A percentile compares a stretch with the other conserved stretches of the same genome.
Conservation (phyloP, 2,888 invertebrate species). For the Rhingia campestris region DNA sequence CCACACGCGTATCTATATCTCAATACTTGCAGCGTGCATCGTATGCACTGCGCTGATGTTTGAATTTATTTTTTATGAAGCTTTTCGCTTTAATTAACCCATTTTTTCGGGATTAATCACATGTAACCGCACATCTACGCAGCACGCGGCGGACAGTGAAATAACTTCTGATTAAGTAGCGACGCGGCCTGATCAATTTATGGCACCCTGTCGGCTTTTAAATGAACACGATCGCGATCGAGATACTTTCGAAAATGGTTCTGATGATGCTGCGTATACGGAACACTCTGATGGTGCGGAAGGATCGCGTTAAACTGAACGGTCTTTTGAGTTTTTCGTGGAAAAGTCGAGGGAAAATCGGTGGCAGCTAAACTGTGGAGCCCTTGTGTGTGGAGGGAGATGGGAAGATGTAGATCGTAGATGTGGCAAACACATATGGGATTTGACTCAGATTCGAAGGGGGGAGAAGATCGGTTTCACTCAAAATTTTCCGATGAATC, state of each 20-base stretch:
- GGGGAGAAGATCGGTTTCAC: conserved; percentile 19
- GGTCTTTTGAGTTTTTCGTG: conserved; percentile 55
- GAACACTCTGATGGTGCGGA: conserved; percentile 28
- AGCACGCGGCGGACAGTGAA: conserved; percentile 34
- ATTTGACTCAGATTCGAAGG: neutral
- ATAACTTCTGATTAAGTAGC: conserved; percentile 66
- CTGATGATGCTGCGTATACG: conserved; percentile 4
- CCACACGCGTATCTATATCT: conserved; percentile 11
- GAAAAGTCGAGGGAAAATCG: conserved; percentile 54
- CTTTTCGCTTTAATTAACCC: conserved; percentile 68
- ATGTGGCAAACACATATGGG: neutral
- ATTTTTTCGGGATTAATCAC: conserved; percentile 68
- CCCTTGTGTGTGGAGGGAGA: neutral
- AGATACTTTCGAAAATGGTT: neutral
- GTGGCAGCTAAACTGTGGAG: conserved; percentile 16
- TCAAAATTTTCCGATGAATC: neutral
- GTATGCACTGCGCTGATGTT: conserved; percentile 4
- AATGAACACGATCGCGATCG: conserved; percentile 1
- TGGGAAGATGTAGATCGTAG: no score
- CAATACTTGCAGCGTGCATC: neutral
- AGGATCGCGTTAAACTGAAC: conserved; percentile 65
- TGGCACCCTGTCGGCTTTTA: neutral
- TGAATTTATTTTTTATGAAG: conserved; percentile 36
- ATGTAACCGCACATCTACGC: conserved; percentile 35
- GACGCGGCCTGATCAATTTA: conserved; percentile 42